Percentiles rank a stretch among this genome's conserved stretches.
Conservation (phyloP, 2,797 vertebrate genomes). For the Urocyon cinereoargenteus region DNA sequence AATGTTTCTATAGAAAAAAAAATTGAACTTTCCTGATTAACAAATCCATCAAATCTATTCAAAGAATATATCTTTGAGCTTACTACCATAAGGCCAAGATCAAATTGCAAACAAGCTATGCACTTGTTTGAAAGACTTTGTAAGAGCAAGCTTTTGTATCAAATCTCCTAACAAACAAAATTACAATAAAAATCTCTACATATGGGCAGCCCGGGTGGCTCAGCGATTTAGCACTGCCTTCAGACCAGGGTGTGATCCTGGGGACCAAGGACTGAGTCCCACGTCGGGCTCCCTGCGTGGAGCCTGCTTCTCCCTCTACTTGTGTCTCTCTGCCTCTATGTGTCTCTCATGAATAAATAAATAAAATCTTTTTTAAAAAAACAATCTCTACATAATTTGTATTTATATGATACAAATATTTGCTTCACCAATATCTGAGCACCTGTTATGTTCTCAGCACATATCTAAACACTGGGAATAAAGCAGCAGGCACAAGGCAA, state of each 20-base stretch:
- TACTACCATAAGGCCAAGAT: not conserved
- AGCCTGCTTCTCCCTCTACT: no score
- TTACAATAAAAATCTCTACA: not conserved
- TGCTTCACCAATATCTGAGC: not conserved
- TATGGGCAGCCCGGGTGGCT: not conserved
- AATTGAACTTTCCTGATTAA: not conserved
- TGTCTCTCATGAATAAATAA: no score
- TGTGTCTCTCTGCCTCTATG: no score
- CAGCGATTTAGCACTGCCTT: no score
- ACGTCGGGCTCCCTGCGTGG: no score
- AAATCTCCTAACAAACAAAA: not conserved
- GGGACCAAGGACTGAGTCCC: no score
- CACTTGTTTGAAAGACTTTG: not conserved
- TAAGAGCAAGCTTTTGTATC: not conserved
- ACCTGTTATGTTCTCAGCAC: not conserved
- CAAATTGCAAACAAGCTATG: not conserved
- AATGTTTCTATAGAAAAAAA: not conserved
- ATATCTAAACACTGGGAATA: slow-evolving; percentile 29
- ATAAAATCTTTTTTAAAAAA: no score
- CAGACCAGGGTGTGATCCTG: no score
- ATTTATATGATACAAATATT: slow-evolving; percentile 25
- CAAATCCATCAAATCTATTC: not conserved
- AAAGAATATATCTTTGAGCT: not conserved
- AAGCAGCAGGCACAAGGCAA: not conserved
- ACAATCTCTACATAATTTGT: not conserved